These are phyloP conservation scores for Caenorhabditis remanei DNA, from an alignment of 1,140 invertebrate species.

Conservation along the genomic window DNA sequence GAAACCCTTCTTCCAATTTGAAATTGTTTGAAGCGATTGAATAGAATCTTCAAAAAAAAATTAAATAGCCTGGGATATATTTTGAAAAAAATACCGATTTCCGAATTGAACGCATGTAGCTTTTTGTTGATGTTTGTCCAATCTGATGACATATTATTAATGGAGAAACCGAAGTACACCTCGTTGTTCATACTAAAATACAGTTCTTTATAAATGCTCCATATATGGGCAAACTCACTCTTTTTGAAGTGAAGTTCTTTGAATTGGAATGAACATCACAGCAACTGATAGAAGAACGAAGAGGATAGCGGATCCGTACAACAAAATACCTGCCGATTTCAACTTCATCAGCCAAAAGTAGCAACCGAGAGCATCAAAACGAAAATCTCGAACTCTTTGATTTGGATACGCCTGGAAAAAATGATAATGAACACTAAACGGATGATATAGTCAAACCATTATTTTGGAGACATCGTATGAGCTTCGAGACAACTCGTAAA, in stretches of 20 bases:
- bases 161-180: not conserved
- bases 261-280: slow-evolving; percentile 9
- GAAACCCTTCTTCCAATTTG: slow-evolving; percentile 21
- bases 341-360: not conserved
- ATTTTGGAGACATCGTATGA: not conserved
- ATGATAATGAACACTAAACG: no score
- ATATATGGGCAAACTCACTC: not conserved
- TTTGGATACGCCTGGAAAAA: not conserved
- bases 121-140: not conserved
- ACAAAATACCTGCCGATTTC: not conserved
- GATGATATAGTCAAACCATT: not conserved
- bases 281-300: not conserved
- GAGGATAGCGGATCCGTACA: not conserved
- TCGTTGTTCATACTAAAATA: not conserved
- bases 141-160: not conserved
- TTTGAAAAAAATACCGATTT: not conserved
- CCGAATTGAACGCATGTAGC: not conserved
- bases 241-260: not conserved
- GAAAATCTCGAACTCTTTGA: not conserved
- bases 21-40: not conserved
- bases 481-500: not conserved
- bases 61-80: no score
- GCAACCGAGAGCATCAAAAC: not conserved
- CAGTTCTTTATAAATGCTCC: not conserved
- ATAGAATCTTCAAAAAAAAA: slow-evolving; percentile 4